Percentiles rank a stretch among this genome's conserved stretches.
phyloP scores from a whole-genome alignment of 2,797 vertebrate genomes.

The Apogon talboti region DNA sequence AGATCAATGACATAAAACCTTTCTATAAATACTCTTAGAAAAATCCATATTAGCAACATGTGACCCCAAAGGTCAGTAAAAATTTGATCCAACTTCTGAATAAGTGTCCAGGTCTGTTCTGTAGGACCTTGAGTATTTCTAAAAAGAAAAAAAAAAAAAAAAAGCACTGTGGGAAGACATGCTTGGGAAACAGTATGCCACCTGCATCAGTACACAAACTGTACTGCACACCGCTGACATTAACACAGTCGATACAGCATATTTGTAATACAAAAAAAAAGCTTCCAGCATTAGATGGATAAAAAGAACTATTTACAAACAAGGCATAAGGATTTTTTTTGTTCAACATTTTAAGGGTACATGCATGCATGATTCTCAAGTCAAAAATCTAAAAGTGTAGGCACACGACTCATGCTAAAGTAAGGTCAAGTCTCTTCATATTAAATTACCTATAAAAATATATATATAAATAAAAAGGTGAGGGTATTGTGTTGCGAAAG shows the following conservation, averaged over 20 bases:
- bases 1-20: conserved; percentile 4
- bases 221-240: conserved; percentile 53
- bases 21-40: conserved; percentile 70
- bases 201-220: conserved; percentile 37
- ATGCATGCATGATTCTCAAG: conserved; percentile 69
- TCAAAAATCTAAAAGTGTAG: conserved; percentile 62
- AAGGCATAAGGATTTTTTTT: conserved; percentile 51
- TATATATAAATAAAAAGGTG: conserved; percentile 84
- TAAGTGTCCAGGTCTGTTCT: conserved; percentile 26
- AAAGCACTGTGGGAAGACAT: conserved; percentile 29
- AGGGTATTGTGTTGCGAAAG: conserved; percentile 76
- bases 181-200: conserved; percentile 24
- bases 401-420: conserved; percentile 60
- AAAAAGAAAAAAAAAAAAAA: background rate
- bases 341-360: conserved; percentile 71
- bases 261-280: conserved; percentile 66
- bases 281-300: conserved; percentile 56
- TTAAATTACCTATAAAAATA: conserved; percentile 87
- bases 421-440: conserved; percentile 76
- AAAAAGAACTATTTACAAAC: conserved; percentile 74
- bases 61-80: conserved; percentile 19
- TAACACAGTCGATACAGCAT: conserved; percentile 51
- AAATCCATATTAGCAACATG: conserved; percentile 48
- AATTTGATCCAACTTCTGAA: conserved; percentile 21
- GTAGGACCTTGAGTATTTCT: conserved; percentile 47